These are phyloP conservation scores for Telmatochromis bifrenatus DNA, from an alignment of 2,113 vertebrate species.

Conservation along the genomic window DNA sequence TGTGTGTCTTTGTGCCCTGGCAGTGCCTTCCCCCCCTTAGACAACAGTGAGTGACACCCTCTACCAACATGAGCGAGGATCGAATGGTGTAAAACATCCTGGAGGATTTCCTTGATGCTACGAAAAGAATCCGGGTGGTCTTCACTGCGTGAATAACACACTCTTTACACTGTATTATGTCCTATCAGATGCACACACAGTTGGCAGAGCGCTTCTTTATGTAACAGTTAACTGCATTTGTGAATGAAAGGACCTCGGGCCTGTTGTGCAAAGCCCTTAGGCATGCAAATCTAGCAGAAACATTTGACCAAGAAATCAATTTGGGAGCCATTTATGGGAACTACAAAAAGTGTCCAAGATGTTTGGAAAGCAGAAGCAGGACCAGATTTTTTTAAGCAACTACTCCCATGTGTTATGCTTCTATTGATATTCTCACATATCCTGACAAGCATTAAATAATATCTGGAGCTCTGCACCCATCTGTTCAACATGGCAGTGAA, in stretches of 20 bases:
- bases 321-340: neutral
- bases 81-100: conserved; percentile 15
- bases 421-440: neutral
- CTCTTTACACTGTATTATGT: neutral
- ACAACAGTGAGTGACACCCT: conserved; percentile 8
- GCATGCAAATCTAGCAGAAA: neutral
- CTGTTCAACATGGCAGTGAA: conserved; percentile 17
- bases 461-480: neutral
- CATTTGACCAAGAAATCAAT: neutral
- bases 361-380: neutral
- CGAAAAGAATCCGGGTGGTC: conserved; percentile 36
- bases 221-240: conserved; percentile 16
- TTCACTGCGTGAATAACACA: conserved; percentile 9
- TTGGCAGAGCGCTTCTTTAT: neutral
- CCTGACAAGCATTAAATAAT: neutral
- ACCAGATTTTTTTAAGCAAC: neutral
- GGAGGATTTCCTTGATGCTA: conserved; percentile 42
- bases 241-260: conserved; percentile 22
- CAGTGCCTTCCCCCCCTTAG: neutral
- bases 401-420: neutral
- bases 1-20: neutral
- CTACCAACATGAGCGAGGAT: neutral
- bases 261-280: conserved; percentile 1
- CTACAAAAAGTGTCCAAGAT: neutral
- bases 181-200: neutral